Evolutionary conservation across 2,113 vertebrate species (phyloP).

Genomic region (Etheostoma spectabile): DNA sequence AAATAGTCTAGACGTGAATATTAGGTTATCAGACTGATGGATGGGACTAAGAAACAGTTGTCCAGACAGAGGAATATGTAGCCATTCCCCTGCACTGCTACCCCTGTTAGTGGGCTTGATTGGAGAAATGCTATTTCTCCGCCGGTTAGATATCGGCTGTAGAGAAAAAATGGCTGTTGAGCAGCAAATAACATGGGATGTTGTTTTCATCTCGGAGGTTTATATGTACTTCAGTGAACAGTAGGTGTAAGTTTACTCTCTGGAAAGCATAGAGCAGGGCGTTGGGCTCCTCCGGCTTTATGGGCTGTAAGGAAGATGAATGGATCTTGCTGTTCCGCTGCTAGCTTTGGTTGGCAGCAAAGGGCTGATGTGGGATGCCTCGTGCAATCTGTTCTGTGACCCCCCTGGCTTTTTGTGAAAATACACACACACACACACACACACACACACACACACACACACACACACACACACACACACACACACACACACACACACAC

Average conservation of each 20-base stretch:
- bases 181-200: constrained; percentile 24
- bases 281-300: neutral
- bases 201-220: constrained; percentile 27
- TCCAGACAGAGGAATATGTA: constrained; percentile 1
- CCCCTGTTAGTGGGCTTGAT: neutral
- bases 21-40: constrained; percentile 4
- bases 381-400: constrained; percentile 77
- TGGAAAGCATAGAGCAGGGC: constrained; percentile 24
- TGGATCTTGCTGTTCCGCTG: constrained; percentile 22
- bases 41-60: constrained; percentile 12
- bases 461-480: too few relatives aligned
- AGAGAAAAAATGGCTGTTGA: too few relatives aligned
- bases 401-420: constrained; percentile 55
- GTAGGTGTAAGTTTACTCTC: constrained; percentile 39
- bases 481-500: constrained; percentile 22
- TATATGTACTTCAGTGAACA: constrained; percentile 27
- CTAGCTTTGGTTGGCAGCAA: constrained; percentile 54
- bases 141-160: neutral
- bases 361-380: constrained; percentile 32
- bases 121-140: neutral
- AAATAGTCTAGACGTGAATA: constrained; percentile 18
- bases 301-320: constrained; percentile 13
- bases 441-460: too few relatives aligned
- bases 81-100: neutral
- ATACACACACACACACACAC: too few relatives aligned